A percentile compares a stretch with the other conserved stretches of the same genome.
Evolutionary conservation across 2,797 vertebrate species (phyloP).

Genomic region (Enteromius fasciolatus): DNA sequence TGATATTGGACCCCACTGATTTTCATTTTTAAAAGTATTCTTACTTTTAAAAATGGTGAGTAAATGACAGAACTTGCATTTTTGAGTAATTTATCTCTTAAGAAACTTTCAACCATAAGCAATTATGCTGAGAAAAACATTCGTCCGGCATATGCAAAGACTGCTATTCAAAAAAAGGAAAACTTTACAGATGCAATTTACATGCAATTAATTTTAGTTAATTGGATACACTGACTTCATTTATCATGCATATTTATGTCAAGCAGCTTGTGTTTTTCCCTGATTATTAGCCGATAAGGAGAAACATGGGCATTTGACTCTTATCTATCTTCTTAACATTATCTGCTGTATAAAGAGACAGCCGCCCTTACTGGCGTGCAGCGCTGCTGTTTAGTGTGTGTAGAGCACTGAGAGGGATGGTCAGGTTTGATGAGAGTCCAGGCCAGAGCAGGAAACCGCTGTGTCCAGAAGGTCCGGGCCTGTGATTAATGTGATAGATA

Average conservation of each 20-base stretch:
- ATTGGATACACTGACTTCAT: conserved; percentile 77
- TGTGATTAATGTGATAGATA: conserved; percentile 99
- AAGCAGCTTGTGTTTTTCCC: conserved; percentile 68
- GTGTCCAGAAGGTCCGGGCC: conserved; percentile 97
- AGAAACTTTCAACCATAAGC: neutral
- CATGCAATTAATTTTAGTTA: conserved; percentile 80
- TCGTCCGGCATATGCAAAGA: conserved; percentile 23
- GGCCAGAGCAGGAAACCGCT: conserved; percentile 69
- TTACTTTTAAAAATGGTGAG: too few species aligned
- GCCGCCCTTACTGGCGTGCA: conserved; percentile 17
- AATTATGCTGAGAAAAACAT: conserved; percentile 22
- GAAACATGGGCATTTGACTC: conserved; percentile 42
- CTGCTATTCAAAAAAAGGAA: conserved; percentile 14
- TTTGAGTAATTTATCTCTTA: neutral
- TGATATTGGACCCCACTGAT: neutral
- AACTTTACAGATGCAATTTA: conserved; percentile 71
- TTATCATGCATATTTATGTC: conserved; percentile 76
- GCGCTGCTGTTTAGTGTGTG: conserved; percentile 26
- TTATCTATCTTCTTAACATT: conserved; percentile 40
- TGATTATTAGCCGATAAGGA: conserved; percentile 59
- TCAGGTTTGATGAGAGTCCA: conserved; percentile 66
- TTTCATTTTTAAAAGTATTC: neutral
- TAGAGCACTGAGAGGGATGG: conserved; percentile 61
- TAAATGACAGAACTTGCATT: neutral
- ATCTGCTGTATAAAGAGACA: conserved; percentile 42